Percentiles rank a stretch among this genome's conserved stretches.
Evolutionary conservation across 1,140 invertebrate species (phyloP).

Genomic region (Drosophila kikkawai): DNA sequence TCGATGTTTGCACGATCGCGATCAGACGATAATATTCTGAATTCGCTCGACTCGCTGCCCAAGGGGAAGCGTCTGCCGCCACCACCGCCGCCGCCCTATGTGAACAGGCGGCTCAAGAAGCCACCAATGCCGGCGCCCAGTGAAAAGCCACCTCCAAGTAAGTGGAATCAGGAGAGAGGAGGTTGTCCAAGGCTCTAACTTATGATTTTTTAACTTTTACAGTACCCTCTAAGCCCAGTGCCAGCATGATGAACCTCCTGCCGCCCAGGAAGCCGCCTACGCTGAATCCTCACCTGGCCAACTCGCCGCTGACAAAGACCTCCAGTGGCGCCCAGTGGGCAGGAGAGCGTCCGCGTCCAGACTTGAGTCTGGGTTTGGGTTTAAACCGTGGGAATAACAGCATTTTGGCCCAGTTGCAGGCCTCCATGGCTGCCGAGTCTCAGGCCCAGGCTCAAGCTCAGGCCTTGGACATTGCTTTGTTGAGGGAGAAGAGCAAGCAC

Average conservation of each 20-base stretch:
- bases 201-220: not conserved
- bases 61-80: conserved; percentile 90
- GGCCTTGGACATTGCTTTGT: conserved; percentile 90
- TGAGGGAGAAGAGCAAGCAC: conserved; percentile 94
- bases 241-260: conserved; percentile 51
- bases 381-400: conserved; percentile 62
- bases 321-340: conserved; percentile 83
- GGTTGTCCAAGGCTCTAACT: not conserved
- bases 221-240: conserved; percentile 78
- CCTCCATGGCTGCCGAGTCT: conserved; percentile 55
- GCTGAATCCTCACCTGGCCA: conserved; percentile 67
- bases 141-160: conserved; percentile 84
- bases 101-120: conserved; percentile 76
- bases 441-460: conserved; percentile 51
- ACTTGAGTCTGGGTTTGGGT: conserved; percentile 57
- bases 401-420: conserved; percentile 79
- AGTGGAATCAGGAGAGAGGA: conserved; percentile 25
- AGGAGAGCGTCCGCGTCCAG: conserved; percentile 70
- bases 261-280: conserved; percentile 73
- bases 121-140: conserved; percentile 80
- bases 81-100: conserved; percentile 87
- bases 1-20: conserved; percentile 88
- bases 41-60: conserved; percentile 88
- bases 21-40: conserved; percentile 92
- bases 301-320: conserved; percentile 75